Base-by-base conservation (phyloP, 35 echinoderm and acorn worm species). In the Apostichopus parvimensis region DNA sequence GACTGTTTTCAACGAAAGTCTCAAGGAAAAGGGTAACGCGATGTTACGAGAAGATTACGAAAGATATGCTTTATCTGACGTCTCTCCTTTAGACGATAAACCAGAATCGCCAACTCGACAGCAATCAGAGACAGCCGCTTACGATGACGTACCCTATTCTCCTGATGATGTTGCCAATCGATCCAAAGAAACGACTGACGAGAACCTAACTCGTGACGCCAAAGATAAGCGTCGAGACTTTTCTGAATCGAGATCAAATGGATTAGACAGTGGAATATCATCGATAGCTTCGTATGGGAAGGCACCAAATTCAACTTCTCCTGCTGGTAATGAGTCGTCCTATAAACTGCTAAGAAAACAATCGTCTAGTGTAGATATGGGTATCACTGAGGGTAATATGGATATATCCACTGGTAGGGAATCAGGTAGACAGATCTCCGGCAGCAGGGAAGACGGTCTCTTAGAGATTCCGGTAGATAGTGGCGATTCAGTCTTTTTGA, bases 31-130 rank as follows among this genome's bases (percentile, higher is more conserved):
- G 79, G 79, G 79, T 24, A 82, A 82, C 25, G 79, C 34, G n/a
- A 53, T 82, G 55, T 57, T 82, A 57, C 21, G 79, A 53, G 79
- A 82, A 26, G 79, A 82, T 24, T 82, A 82, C 8, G 79, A 82
- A 57, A 54, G 79, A 45, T 82, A 82, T 26, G 79, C 55, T 15
- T 17, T 13, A 52, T 82, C 79, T 6, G 79, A 82, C 79, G 79
- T 82, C 2, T 82, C 79, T 11, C 79, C 79, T 14, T 24, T 82
- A 24, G 45, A 82, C 45, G n/a, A 82, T 24, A 1, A n/a, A 18
- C 55, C 55, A 1, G 34, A 45, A 45, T 45, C 34, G 34, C 5
- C 34, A 15, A 14, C 79, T 57, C 79, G 25, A 82, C 7, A 57
- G 12, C 5, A 82, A 57, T 82, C 79, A 15, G 79, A 54, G n/a